Conservation (phyloP, 2,888 invertebrate genomes). For the Caradrina kadenii region DNA sequence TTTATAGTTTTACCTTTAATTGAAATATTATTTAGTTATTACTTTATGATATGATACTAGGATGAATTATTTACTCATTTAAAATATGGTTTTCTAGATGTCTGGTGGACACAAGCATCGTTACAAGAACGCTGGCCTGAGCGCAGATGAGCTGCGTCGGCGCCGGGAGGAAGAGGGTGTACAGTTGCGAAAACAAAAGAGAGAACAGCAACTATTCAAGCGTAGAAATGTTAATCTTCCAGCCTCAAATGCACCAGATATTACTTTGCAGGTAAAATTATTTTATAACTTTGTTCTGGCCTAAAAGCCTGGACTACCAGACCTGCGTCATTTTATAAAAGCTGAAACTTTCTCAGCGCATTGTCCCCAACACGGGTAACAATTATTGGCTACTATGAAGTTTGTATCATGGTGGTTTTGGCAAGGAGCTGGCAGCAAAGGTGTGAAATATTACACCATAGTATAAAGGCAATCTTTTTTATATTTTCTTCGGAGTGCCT, state of each 20-base stretch:
- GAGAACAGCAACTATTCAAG: constrained; percentile 98
- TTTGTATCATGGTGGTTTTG: too few relatives aligned
- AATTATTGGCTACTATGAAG: too few relatives aligned
- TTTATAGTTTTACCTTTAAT: background rate
- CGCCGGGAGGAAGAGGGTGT: constrained; percentile 99
- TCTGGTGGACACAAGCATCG: constrained; percentile 96
- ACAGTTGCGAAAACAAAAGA: constrained; percentile 98
- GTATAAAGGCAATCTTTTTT: too few relatives aligned
- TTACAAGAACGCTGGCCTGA: constrained; percentile 98
- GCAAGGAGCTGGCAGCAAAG: too few relatives aligned
- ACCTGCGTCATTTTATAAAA: too few relatives aligned
- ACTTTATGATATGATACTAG: too few relatives aligned
- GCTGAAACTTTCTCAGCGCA: too few relatives aligned
- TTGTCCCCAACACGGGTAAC: too few relatives aligned
- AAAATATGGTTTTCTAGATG: constrained; percentile 89
- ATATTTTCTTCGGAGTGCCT: too few relatives aligned
- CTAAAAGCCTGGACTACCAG: too few relatives aligned
- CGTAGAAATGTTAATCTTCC: constrained; percentile 94
- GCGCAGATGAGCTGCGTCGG: constrained; percentile 97
- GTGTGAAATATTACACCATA: too few relatives aligned
- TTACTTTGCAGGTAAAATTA: constrained; percentile 77
- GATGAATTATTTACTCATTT: background rate
- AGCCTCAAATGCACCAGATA: constrained; percentile 81
- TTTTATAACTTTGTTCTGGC: too few relatives aligned
- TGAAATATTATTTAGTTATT: background rate